phyloP scores from a whole-genome alignment of 1,140 invertebrate genomes.

The Gerris buenoi region DNA sequence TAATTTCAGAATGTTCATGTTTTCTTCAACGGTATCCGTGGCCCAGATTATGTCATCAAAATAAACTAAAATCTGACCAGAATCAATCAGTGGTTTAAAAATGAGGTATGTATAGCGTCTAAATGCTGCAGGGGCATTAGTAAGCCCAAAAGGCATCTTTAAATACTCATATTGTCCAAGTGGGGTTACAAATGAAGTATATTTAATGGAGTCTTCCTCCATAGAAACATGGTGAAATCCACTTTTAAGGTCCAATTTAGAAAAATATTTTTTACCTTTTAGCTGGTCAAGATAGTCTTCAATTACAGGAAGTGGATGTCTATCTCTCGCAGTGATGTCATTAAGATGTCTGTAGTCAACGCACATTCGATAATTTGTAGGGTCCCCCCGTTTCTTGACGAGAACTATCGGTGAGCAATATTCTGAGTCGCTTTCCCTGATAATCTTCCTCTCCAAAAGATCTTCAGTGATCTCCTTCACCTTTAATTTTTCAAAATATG shows the following conservation, averaged over 20 bases:
- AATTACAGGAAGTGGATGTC: neutral
- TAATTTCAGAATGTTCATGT: neutral
- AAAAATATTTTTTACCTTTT: too few species aligned
- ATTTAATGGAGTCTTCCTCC: slow-evolving; percentile 5
- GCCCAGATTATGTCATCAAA: neutral
- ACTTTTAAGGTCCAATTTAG: neutral
- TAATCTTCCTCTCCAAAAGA: slow-evolving; percentile 21
- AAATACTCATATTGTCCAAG: slow-evolving; percentile 19
- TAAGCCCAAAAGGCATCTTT: slow-evolving; percentile 25
- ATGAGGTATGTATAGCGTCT: neutral
- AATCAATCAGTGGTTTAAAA: slow-evolving; percentile 2
- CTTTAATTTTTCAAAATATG: slow-evolving; percentile 29
- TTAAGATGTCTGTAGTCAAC: neutral
- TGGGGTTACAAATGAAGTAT: neutral
- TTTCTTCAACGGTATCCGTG: neutral
- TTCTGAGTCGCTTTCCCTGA: neutral
- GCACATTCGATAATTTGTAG: neutral
- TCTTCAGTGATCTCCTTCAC: slow-evolving; percentile 25
- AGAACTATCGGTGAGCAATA: neutral
- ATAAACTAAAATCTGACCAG: neutral
- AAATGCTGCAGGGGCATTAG: neutral
- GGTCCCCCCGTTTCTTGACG: neutral
- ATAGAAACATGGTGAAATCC: slow-evolving; percentile 1
- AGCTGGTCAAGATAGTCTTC: too few species aligned
- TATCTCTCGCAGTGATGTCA: neutral